Percentiles rank a stretch among this genome's conserved stretches.
phyloP scores from a whole-genome alignment of 2,888 invertebrate genomes.

The Parnassius smintheus region DNA sequence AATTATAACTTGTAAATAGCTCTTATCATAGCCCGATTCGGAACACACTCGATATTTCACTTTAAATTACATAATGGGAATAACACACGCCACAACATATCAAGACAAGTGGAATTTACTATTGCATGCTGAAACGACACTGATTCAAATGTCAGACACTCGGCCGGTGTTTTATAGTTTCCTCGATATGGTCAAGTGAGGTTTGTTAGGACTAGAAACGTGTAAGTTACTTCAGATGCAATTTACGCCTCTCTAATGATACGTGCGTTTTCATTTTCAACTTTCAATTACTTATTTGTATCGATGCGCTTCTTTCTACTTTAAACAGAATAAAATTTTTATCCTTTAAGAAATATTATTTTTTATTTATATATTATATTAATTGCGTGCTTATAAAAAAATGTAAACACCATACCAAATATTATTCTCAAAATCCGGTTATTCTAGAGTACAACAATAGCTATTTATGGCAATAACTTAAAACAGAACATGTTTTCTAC shows the following conservation, averaged over 20 bases:
- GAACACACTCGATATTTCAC: constrained; percentile 13
- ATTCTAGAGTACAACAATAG: neutral
- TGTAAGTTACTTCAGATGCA: constrained; percentile 3
- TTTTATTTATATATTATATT: no score
- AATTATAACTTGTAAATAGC: no score
- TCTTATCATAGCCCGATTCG: neutral
- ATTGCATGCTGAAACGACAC: constrained; percentile 17
- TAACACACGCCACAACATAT: constrained; percentile 9
- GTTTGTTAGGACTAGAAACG: constrained; percentile 16
- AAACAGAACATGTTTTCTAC: constrained; percentile 12
- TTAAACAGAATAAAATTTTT: no score
- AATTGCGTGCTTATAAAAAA: no score
- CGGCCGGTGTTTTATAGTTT: constrained; percentile 11
- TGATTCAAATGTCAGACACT: constrained; percentile 25
- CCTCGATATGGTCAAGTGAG: constrained; percentile 20
- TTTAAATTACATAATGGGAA: constrained; percentile 13
- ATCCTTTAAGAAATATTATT: no score
- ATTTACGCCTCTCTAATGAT: constrained; percentile 12
- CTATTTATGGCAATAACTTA: constrained; percentile 18
- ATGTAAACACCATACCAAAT: no score
- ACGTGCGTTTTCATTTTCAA: neutral
- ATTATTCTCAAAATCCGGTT: no score
- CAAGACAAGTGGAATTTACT: constrained; percentile 10
- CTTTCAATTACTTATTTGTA: neutral
- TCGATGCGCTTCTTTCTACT: no score